A percentile compares a stretch with the other conserved stretches of the same genome.
Evolutionary conservation across 2,888 invertebrate genomes (phyloP).

Genomic region (Ochropacha duplaris): DNA sequence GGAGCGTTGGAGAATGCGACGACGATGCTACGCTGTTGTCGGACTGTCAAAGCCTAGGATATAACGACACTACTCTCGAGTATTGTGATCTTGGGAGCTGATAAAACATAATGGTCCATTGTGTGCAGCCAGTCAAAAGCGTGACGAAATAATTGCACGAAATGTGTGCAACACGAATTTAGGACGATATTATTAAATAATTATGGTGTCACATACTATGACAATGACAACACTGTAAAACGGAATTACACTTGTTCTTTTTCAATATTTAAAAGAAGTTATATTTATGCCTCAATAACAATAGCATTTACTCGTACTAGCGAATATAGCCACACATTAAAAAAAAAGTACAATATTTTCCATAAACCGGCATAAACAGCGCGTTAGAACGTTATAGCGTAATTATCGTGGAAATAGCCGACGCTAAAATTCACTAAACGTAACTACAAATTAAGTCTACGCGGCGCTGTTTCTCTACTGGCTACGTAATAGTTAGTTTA

Average conservation of each 20-base stretch:
- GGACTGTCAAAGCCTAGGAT: slow-evolving; percentile 41
- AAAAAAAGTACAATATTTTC: neutral
- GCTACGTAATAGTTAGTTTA: slow-evolving; percentile 35
- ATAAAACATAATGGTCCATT: slow-evolving; percentile 37
- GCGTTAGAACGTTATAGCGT: slow-evolving; percentile 21
- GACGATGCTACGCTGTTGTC: slow-evolving; percentile 27
- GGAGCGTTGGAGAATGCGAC: slow-evolving; percentile 34
- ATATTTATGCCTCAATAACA: too few species aligned
- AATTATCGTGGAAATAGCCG: slow-evolving; percentile 31
- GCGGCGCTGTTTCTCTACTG: slow-evolving; percentile 17
- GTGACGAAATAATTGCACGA: slow-evolving; percentile 14
- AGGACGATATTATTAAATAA: neutral
- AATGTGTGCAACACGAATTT: neutral
- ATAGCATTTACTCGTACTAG: too few species aligned
- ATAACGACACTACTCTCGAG: slow-evolving; percentile 33
- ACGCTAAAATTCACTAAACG: slow-evolving; percentile 29
- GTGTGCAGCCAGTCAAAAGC: slow-evolving; percentile 8
- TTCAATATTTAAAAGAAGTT: neutral
- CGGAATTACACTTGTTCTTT: neutral
- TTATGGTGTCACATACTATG: neutral
- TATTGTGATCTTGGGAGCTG: slow-evolving; percentile 38
- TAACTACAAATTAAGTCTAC: slow-evolving; percentile 42
- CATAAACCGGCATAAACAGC: slow-evolving; percentile 2
- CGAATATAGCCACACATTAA: neutral
- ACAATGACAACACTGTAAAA: neutral